These are phyloP conservation scores for Pammene fasciana DNA, from an alignment of 2,888 invertebrate species.

Conservation along the genomic window DNA sequence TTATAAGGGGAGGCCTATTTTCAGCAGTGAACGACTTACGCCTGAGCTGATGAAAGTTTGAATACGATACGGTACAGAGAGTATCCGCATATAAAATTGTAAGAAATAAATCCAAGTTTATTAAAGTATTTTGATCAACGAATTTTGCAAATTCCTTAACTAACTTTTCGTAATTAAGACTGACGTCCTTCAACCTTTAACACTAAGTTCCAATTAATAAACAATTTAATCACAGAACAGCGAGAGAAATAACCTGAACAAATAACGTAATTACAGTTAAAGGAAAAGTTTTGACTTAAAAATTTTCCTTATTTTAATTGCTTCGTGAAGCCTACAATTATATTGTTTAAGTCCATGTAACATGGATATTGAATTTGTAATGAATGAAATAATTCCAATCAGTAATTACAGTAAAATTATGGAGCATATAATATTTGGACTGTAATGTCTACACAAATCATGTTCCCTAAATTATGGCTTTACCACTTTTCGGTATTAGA, in stretches of 20 bases:
- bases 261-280: constrained; percentile 18
- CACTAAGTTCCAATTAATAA: neutral
- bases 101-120: neutral
- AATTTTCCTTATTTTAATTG: constrained; percentile 27
- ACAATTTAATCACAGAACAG: neutral
- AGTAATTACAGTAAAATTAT: neutral
- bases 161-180: neutral
- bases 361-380: neutral
- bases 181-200: neutral
- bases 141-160: neutral
- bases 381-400: neutral
- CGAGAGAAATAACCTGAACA: neutral
- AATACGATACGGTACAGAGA: no score
- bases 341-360: constrained; percentile 10
- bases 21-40: no score
- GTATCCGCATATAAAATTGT: no score
- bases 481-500: no score
- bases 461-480: no score
- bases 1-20: no score
- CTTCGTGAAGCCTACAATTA: neutral
- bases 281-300: constrained; percentile 10
- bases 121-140: neutral
- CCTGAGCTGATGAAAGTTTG: no score
- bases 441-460: no score
- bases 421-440: no score